Conservation (phyloP, 37 sponge, comb jelly and placozoan genomes). For the Hexactinellida sp. region DNA sequence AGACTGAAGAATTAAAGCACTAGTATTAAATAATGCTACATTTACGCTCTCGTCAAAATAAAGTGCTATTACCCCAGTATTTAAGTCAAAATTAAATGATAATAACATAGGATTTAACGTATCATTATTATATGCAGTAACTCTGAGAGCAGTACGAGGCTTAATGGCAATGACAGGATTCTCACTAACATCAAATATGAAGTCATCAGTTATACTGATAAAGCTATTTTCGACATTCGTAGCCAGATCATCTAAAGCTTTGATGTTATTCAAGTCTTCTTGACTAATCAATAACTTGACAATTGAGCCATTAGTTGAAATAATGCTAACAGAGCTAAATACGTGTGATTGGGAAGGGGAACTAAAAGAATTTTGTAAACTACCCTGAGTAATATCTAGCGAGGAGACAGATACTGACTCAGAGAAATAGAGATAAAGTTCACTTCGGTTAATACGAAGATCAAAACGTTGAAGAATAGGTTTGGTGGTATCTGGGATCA, state of each 20-base stretch:
- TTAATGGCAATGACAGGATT: slow-evolving; percentile 50
- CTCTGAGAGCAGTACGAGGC: slow-evolving; percentile 25
- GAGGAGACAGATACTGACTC: slow-evolving; percentile 69
- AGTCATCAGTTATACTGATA: slow-evolving; percentile 50
- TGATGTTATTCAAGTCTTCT: slow-evolving; percentile 57
- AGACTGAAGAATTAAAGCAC: slow-evolving; percentile 42
- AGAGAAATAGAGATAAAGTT: slow-evolving; percentile 33
- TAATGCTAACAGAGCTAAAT: slow-evolving; percentile 32
- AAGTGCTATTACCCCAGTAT: slow-evolving; percentile 38
- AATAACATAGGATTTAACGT: slow-evolving; percentile 35
- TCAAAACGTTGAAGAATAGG: slow-evolving; percentile 38
- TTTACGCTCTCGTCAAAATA: slow-evolving; percentile 68
- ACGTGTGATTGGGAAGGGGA: slow-evolving; percentile 30
- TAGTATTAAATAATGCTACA: slow-evolving; percentile 36
- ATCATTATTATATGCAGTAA: slow-evolving; percentile 30
- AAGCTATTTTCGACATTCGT: slow-evolving; percentile 38
- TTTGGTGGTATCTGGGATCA: slow-evolving; percentile 31
- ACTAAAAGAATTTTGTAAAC: slow-evolving; percentile 50
- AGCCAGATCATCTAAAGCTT: slow-evolving; percentile 44
- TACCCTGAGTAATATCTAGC: slow-evolving; percentile 52
- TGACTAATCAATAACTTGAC: slow-evolving; percentile 43
- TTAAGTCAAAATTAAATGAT: slow-evolving; percentile 56
- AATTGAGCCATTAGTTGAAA: slow-evolving; percentile 40
- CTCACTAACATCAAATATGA: slow-evolving; percentile 45
- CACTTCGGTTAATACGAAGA: slow-evolving; percentile 35